Evolutionary conservation across 2,113 vertebrate species (phyloP), one percentile per base, ranked within the genome.

Genomic region (Sakesphorus luctuosus): DNA sequence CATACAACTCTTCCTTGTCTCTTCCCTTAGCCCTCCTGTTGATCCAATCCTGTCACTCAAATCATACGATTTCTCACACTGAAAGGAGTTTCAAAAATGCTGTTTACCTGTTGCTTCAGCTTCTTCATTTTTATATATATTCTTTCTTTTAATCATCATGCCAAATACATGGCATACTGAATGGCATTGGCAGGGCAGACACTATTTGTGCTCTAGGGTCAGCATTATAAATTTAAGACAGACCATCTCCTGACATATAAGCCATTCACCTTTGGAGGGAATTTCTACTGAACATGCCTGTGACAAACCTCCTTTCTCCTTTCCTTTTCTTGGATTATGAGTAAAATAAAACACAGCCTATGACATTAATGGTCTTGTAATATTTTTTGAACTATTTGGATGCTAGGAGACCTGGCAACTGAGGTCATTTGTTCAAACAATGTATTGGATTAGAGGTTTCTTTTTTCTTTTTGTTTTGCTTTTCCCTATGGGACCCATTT

Each of bases 321-420:
- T 95, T 29, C 38, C 33, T 80, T 84, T 93, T 80, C 83, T 74
- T 66, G 55, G 83, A 55, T 71, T 96, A 94, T 96, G 94, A 93
- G 79, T 58, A 29, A 59, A 95, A 96, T 95, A 96, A 95, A 97
- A 93, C 68, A 94, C 46, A 84, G 7, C 10, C 62, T 66, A 9
- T 93, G 94, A 96, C 67, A 5, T 79, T 92, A 93, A 94, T 83
- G 58, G 25, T 73, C 88, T 62, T 56, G 58, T 83, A 88, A 85
- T 69, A 92, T 53, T 88, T n/a, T 55, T 86, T 66, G 83, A 93
- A 63, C 75, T 50, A 74, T 90, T 87, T 43, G 56, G 65, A 93
- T 92, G 76, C 88, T 80, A 71, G 85, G 72, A 88, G 84, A 80
- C 75, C 71, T 5, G 2, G 1, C 50, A 69, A 6, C 75, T 71